Evolutionary conservation across 2,113 vertebrate species (phyloP).

Genomic region (Anser cygnoides): DNA sequence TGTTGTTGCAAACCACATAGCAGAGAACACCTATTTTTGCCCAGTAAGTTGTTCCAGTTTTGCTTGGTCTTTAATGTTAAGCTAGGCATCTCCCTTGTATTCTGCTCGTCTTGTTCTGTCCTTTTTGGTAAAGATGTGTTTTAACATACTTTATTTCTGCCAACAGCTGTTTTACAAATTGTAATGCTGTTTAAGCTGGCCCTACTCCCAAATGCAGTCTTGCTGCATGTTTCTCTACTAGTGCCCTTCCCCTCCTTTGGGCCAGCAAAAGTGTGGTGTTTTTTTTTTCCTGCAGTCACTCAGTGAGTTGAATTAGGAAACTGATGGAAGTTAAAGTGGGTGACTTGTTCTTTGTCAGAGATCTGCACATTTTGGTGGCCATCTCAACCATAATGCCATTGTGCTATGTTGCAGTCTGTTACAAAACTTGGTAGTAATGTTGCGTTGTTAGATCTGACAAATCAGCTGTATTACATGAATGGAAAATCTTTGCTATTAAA

Average conservation of each 20-base stretch:
- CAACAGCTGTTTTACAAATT: background rate
- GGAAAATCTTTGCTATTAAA: background rate
- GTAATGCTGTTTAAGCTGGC: background rate
- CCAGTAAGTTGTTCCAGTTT: conserved; percentile 82
- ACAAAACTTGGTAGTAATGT: background rate
- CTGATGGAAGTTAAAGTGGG: background rate
- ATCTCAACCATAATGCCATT: background rate
- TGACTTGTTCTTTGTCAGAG: background rate
- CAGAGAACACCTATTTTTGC: conserved; percentile 96
- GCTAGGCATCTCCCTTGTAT: background rate
- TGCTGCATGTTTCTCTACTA: background rate
- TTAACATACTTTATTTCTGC: background rate
- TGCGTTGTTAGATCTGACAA: background rate
- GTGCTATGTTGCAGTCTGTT: background rate
- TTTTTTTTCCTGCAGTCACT: background rate
- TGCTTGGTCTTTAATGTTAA: background rate
- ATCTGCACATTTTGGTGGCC: background rate
- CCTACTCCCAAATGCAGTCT: rapidly evolving
- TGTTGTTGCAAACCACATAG: conserved; percentile 89
- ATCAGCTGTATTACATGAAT: background rate
- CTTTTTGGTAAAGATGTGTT: background rate
- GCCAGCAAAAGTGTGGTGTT: background rate
- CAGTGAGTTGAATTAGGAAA: background rate
- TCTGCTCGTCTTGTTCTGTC: background rate
- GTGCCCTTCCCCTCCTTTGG: background rate